phyloP scores from a whole-genome alignment of 2,888 invertebrate species.

The Oeneis ivallda region DNA sequence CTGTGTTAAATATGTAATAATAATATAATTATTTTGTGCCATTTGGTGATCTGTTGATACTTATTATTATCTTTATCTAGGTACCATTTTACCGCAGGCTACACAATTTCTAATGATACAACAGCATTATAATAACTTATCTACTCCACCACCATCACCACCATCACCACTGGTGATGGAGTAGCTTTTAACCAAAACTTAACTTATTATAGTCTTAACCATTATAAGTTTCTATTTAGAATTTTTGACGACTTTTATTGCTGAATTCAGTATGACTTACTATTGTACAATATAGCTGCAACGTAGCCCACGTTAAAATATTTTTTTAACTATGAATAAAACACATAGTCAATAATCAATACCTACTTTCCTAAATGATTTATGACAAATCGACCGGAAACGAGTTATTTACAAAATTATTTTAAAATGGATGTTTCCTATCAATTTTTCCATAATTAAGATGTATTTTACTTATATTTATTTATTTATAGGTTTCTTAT shows the following conservation, averaged over 20 bases:
- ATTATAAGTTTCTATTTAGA: not conserved
- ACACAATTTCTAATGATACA: not conserved
- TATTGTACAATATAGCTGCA: not conserved
- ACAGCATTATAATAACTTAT: too few relatives aligned
- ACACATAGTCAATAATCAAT: not conserved
- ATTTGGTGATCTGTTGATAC: slow-evolving; percentile 8
- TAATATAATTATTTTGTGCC: slow-evolving; percentile 11
- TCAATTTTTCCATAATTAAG: slow-evolving; percentile 10
- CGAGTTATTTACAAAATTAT: slow-evolving; percentile 7
- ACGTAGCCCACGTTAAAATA: not conserved
- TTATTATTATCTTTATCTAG: not conserved
- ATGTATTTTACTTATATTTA: slow-evolving; percentile 3
- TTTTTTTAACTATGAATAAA: slow-evolving; percentile 4
- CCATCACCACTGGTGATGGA: too few relatives aligned
- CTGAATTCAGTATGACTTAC: too few relatives aligned
- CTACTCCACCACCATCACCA: too few relatives aligned
- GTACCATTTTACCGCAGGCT: not conserved
- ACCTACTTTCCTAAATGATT: not conserved
- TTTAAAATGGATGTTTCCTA: slow-evolving; percentile 10
- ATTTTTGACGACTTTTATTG: not conserved
- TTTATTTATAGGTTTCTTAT: slow-evolving; percentile 14
- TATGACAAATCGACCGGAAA: slow-evolving; percentile 16
- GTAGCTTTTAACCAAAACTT: not conserved
- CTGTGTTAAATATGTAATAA: not conserved
- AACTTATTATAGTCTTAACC: not conserved